Conservation (phyloP, 2,888 invertebrate species). For the Oligia strigilis region DNA sequence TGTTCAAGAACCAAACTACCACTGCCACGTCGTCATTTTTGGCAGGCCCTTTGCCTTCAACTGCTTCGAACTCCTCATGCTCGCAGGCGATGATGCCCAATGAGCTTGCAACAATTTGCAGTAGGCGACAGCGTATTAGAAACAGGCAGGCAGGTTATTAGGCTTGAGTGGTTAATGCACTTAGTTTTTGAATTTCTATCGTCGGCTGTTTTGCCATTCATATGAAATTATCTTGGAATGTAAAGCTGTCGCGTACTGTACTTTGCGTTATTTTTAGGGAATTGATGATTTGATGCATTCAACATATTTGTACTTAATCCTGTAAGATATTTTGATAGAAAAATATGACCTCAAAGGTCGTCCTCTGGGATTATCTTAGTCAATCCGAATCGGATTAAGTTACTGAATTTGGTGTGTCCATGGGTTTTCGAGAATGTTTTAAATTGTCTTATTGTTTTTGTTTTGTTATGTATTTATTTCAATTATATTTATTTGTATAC, state of each 20-base stretch:
- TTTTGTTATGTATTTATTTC: constrained; percentile 38
- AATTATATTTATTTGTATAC: constrained; percentile 48
- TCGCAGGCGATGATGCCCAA: constrained; percentile 56
- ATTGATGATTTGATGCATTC: constrained; percentile 7
- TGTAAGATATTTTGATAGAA: not conserved
- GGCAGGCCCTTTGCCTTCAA: constrained; percentile 85
- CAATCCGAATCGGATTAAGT: not conserved
- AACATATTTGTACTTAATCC: constrained; percentile 7
- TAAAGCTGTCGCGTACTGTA: constrained; percentile 5
- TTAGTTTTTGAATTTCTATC: not conserved
- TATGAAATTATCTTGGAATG: constrained; percentile 19
- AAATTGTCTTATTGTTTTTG: constrained; percentile 34
- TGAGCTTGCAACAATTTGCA: constrained; percentile 24
- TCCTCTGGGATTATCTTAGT: not conserved
- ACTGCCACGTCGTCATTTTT: constrained; percentile 84
- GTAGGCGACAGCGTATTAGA: constrained; percentile 7
- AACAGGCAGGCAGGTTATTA: not conserved
- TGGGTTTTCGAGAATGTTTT: constrained; percentile 51
- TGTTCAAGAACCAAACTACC: constrained; percentile 74
- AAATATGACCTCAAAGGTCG: not conserved
- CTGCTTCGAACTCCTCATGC: constrained; percentile 83
- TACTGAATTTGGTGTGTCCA: not conserved
- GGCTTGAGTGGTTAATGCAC: not conserved
- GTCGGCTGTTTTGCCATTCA: constrained; percentile 7
- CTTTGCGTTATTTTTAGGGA: not conserved